Conservation (phyloP, 2,888 invertebrate genomes). For the Arge pagana region DNA sequence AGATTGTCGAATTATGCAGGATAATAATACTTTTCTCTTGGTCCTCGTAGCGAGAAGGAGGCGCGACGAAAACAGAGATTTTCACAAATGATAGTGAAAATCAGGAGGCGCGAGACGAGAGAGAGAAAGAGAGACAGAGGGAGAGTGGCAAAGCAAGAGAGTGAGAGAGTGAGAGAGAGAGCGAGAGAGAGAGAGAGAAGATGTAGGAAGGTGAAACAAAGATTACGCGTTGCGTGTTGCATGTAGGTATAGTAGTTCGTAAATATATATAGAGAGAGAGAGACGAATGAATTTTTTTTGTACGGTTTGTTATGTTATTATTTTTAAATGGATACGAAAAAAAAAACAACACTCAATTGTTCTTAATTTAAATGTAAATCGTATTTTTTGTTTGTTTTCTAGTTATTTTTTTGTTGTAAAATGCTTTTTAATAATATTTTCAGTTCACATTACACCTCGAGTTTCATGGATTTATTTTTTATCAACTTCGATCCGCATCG, state of each 20-base stretch:
- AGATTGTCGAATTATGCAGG: too few relatives aligned
- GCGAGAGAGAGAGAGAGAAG: conserved; percentile 4
- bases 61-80: too few relatives aligned
- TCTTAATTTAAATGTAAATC: conserved; percentile 60
- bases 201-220: conserved; percentile 1
- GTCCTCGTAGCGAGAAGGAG: too few relatives aligned
- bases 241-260: conserved; percentile 21
- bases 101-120: not conserved
- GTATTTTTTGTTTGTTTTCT: conserved; percentile 59
- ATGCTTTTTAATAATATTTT: conserved; percentile 60
- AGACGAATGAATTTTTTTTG: conserved; percentile 42
- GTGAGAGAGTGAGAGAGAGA: not conserved
- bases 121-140: conserved; percentile 7
- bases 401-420: conserved; percentile 59
- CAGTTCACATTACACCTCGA: conserved; percentile 55
- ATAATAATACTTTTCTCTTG: too few relatives aligned
- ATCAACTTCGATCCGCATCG: not conserved
- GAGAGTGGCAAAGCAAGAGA: conserved; percentile 3
- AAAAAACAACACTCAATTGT: conserved; percentile 47
- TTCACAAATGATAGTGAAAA: too few relatives aligned
- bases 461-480: conserved; percentile 43
- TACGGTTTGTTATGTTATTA: conserved; percentile 59
- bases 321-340: conserved; percentile 45
- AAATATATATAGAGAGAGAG: conserved; percentile 9
- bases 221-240: conserved; percentile 17